Evolutionary conservation across 2,888 invertebrate species (phyloP).

Genomic region (Sarcophaga subvicina): DNA sequence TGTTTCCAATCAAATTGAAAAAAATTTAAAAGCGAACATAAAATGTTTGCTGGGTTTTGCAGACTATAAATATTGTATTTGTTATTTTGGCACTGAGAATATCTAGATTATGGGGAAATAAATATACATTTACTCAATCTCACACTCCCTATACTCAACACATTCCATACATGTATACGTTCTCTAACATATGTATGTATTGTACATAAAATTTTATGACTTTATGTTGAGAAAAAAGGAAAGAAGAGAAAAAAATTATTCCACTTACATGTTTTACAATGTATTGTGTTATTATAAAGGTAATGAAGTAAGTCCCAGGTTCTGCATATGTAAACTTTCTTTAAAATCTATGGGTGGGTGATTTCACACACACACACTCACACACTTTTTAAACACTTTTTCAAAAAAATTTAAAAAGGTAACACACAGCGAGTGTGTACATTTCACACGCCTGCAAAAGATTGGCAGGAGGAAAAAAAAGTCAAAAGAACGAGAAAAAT

Average conservation of each 20-base stretch:
- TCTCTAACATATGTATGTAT: not conserved
- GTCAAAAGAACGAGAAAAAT: not conserved
- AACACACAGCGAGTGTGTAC: not conserved
- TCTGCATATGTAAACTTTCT: slow-evolving; percentile 33
- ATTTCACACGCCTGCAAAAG: not conserved
- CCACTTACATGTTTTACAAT: slow-evolving; percentile 13
- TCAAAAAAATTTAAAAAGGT: not conserved
- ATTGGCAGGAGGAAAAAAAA: not conserved
- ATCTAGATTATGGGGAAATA: slow-evolving; percentile 18
- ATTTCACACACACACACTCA: slow-evolving; percentile 4
- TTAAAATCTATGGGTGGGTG: slow-evolving; percentile 31
- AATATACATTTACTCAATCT: not conserved
- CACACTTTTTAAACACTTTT: not conserved
- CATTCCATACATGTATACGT: not conserved
- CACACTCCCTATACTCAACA: not conserved
- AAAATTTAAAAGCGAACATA: not conserved
- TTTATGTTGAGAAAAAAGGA: slow-evolving; percentile 22
- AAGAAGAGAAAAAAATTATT: slow-evolving; percentile 22
- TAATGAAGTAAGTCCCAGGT: not conserved
- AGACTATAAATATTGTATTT: slow-evolving; percentile 44
- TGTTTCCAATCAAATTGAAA: not conserved
- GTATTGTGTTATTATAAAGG: not conserved
- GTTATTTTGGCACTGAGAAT: slow-evolving; percentile 56
- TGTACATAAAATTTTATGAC: slow-evolving; percentile 54
- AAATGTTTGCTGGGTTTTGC: not conserved